Conservation (phyloP, 2,113 vertebrate species). For the Miniopterus natalensis region DNA sequence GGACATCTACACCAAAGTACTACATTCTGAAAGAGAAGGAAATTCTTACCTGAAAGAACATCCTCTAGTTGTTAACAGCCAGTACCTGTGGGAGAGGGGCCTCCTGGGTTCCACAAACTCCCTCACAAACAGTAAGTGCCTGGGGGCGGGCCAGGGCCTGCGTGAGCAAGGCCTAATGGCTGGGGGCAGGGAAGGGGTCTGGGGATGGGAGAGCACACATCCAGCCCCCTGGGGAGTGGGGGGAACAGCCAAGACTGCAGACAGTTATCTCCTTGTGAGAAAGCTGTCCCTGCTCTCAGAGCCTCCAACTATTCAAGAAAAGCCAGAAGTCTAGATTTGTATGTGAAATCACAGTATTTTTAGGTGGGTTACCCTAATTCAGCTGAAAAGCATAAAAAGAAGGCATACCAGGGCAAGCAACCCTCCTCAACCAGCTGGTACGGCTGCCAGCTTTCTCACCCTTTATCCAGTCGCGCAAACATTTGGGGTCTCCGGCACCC, state of each 20-base stretch:
- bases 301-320: not conserved
- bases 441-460: not conserved
- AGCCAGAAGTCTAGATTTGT: not conserved
- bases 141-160: not conserved
- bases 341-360: not conserved
- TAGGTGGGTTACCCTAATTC: not conserved
- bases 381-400: not conserved
- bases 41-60: not conserved
- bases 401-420: not conserved
- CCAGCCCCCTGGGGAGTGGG: no score
- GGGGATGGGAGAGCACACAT: not conserved
- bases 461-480: not conserved
- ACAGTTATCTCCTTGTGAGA: not conserved
- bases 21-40: not conserved
- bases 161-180: not conserved
- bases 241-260: not conserved
- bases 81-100: not conserved
- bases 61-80: not conserved
- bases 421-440: not conserved
- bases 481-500: not conserved
- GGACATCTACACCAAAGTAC: not conserved
- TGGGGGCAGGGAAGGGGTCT: not conserved
- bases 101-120: not conserved
- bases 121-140: not conserved
- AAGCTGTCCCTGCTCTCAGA: not conserved